These are phyloP conservation scores for Eretmocerus hayati DNA, from an alignment of 2,888 invertebrate genomes.

Conservation along the genomic window DNA sequence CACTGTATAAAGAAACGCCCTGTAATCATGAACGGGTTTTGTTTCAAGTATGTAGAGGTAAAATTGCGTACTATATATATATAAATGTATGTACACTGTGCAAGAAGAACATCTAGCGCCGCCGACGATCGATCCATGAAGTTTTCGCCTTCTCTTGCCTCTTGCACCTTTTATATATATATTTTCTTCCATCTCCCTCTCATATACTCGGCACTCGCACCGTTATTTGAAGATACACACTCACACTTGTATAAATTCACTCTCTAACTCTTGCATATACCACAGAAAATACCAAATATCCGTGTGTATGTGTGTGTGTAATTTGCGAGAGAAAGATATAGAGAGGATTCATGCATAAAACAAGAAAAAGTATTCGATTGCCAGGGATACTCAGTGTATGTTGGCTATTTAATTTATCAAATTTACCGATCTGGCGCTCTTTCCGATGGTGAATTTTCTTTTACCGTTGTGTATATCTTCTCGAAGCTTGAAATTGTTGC, in stretches of 20 bases:
- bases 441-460: not conserved
- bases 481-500: not conserved
- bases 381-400: not conserved
- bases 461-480: slow-evolving; percentile 1
- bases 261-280: no score
- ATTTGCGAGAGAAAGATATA: not conserved
- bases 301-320: not conserved
- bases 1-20: slow-evolving; percentile 2
- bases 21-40: slow-evolving; percentile 4
- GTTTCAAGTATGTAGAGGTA: slow-evolving; percentile 1
- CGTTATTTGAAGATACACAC: slow-evolving; percentile 4
- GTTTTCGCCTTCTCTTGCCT: no score
- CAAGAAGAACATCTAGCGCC: slow-evolving; percentile 2
- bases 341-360: not conserved
- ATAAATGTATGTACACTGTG: not conserved
- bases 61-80: not conserved
- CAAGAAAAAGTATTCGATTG: slow-evolving; percentile 1
- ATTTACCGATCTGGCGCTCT: slow-evolving; percentile 1
- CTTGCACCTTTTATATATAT: no score
- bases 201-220: not conserved
- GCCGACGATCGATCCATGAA: slow-evolving; percentile 13
- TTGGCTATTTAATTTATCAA: slow-evolving; percentile 15
- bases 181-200: slow-evolving; percentile 2
- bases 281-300: no score
- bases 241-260: no score